Evolutionary conservation across 30 jellyfish, hydroid and myxozoan genomes (phyloP).

Genomic region (Aurelia sp.): DNA sequence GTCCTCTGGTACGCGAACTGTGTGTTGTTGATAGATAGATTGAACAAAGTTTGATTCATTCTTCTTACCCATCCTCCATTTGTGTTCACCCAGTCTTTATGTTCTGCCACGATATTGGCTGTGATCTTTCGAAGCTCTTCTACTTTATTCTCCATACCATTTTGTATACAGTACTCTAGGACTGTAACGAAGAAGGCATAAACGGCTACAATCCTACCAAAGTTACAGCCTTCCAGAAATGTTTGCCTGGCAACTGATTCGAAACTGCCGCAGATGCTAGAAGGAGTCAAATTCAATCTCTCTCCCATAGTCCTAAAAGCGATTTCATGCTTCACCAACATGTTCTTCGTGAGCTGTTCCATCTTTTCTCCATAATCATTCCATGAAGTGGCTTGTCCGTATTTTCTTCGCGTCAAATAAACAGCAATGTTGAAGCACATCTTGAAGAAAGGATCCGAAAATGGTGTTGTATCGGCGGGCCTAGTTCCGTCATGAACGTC

Average conservation of each 20-base stretch:
- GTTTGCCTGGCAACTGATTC: constrained; percentile 43
- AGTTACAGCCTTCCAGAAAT: constrained; percentile 53
- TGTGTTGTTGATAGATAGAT: too few relatives aligned
- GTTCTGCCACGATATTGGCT: constrained; percentile 10
- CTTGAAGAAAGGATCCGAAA: constrained; percentile 18
- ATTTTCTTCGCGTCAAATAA: background rate
- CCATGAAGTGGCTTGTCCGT: constrained; percentile 7
- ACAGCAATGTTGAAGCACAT: constrained; percentile 34
- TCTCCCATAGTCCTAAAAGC: constrained; percentile 36
- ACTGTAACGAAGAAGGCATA: constrained; percentile 50
- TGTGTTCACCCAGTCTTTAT: constrained; percentile 29
- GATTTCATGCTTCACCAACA: constrained; percentile 64
- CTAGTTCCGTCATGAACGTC: background rate
- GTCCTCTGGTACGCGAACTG: too few relatives aligned
- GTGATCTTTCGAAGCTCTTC: constrained; percentile 12
- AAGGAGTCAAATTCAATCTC: constrained; percentile 21
- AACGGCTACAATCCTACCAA: constrained; percentile 69
- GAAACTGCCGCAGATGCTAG: constrained; percentile 20
- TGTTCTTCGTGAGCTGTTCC: constrained; percentile 47
- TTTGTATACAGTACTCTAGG: constrained; percentile 29
- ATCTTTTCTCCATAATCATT: constrained; percentile 57
- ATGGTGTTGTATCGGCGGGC: background rate
- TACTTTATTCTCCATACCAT: constrained; percentile 41
- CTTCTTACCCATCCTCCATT: constrained; percentile 73
- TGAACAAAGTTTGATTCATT: background rate